Base-by-base conservation (phyloP, 1,140 invertebrate genomes). In the Drosophila arizonae region DNA sequence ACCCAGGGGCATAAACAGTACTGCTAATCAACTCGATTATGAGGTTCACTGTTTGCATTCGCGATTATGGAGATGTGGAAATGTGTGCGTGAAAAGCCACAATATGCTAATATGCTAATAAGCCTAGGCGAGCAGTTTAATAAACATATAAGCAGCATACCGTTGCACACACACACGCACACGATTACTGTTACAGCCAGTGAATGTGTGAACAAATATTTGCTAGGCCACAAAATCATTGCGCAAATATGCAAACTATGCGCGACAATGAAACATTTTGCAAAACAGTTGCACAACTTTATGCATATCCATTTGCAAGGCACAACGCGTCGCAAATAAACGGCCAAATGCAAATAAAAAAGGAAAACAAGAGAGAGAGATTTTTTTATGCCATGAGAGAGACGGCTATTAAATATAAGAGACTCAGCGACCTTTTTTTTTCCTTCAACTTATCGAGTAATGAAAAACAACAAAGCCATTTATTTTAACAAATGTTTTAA, bases 161-260 rank as follows among this genome's bases (percentile, higher is more conserved):
- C 46, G 46, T 45, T 62, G 45, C 81, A 41, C 65, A 61, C 48
- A 54, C 55, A 52, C 36, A 63, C 45, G 64, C 41, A 73, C 55
- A 28, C 52, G 41, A 46, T 24, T 55, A 30, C 56, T 60, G 45
- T 15, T 17, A 36, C n/a, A 36, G 51, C 66, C n/a, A 36, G 51
- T 63, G 65, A 67, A 86, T 87, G 81, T 86, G 81, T 69, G 82
- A 86, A 79, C 82, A 86, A 86, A 86, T 86, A 86, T 86, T 86
- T 86, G 79, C 72, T 48, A 60, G 72, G 72, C 76, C 82, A 87
- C 79, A 87, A 87, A 86, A 87, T 82, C 73, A 87, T 86, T 81
- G 79, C 71, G 82, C 72, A 86, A 86, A 87, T 87, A 87, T 86
- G 82, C 68, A 81, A 87, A 81, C 76, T 81, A 81, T 86, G 56